phyloP scores from a whole-genome alignment of 2,797 vertebrate genomes.

The Fistularia commersonii region DNA sequence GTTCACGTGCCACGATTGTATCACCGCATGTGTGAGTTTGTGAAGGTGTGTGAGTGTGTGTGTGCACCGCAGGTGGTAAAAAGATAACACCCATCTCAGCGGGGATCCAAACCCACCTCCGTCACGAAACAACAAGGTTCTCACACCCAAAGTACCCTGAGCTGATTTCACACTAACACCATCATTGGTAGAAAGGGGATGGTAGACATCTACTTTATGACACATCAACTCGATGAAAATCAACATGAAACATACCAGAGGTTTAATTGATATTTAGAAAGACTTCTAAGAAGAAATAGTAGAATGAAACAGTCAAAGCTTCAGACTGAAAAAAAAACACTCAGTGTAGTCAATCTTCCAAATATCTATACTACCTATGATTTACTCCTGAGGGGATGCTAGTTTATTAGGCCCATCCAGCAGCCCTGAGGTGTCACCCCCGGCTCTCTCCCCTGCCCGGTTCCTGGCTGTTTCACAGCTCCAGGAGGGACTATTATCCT shows the following conservation, averaged over 20 bases:
- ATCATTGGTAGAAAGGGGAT: too few relatives aligned
- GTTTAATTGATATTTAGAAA: not conserved
- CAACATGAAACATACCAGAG: not conserved
- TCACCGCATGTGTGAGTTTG: not conserved
- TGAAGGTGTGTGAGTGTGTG: conserved; percentile 1
- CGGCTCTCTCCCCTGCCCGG: conserved; percentile 23
- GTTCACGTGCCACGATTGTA: conserved; percentile 7
- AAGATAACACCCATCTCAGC: conserved; percentile 37
- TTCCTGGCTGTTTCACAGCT: conserved; percentile 69
- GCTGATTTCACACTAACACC: conserved; percentile 1
- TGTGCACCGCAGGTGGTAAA: conserved; percentile 34
- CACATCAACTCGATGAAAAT: not conserved
- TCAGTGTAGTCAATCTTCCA: conserved; percentile 4
- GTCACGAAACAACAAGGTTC: conserved; percentile 8
- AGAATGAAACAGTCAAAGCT: conserved; percentile 32
- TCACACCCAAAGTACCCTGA: conserved; percentile 19
- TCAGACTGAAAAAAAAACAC: conserved; percentile 23
- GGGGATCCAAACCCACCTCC: conserved; percentile 29
- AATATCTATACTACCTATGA: conserved; percentile 24
- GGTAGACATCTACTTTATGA: too few relatives aligned
- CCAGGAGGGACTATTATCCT: conserved; percentile 61
- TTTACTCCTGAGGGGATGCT: conserved; percentile 25
- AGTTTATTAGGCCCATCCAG: conserved; percentile 43
- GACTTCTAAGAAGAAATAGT: not conserved
- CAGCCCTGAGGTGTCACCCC: conserved; percentile 49